Percentiles rank a stretch among this genome's conserved stretches.
These are phyloP conservation scores for Eurois occulta DNA, from an alignment of 2,888 invertebrate genomes.

Conservation along the genomic window DNA sequence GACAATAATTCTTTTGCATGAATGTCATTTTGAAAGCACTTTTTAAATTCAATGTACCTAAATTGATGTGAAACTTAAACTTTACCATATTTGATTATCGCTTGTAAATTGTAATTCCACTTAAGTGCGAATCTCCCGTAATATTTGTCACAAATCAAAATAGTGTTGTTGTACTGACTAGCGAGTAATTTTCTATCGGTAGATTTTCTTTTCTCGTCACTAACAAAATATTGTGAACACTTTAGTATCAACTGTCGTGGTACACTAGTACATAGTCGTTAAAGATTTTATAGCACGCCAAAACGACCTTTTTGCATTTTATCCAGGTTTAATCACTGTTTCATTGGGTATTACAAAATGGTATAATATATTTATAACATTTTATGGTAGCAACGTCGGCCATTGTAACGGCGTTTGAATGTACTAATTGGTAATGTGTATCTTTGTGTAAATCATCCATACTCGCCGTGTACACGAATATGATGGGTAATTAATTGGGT, in stretches of 20 bases:
- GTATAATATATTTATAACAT: constrained; percentile 72
- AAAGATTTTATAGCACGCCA: constrained; percentile 83
- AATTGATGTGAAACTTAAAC: constrained; percentile 56
- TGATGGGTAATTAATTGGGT: constrained; percentile 86
- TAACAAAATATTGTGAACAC: constrained; percentile 69
- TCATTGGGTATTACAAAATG: constrained; percentile 74
- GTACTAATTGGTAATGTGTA: constrained; percentile 79
- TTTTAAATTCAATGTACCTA: constrained; percentile 43
- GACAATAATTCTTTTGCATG: constrained; percentile 72
- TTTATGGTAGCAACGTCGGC: constrained; percentile 73
- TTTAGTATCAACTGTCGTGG: constrained; percentile 68
- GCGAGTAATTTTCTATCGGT: constrained; percentile 78
- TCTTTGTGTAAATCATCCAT: constrained; percentile 83
- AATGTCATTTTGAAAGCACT: constrained; percentile 51
- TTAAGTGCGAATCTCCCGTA: constrained; percentile 57
- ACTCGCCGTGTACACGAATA: constrained; percentile 84
- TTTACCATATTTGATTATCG: constrained; percentile 57
- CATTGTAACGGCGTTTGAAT: constrained; percentile 71
- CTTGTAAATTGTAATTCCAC: constrained; percentile 63
- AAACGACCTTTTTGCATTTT: constrained; percentile 80
- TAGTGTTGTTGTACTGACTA: constrained; percentile 82
- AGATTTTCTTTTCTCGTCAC: constrained; percentile 71
- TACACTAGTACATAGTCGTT: constrained; percentile 76
- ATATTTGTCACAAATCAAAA: constrained; percentile 72
- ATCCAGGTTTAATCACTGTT: constrained; percentile 77